Evolutionary conservation across 2,113 vertebrate genomes (phyloP), one percentile per base, ranked within the genome.

Genomic region (Abramis brama): DNA sequence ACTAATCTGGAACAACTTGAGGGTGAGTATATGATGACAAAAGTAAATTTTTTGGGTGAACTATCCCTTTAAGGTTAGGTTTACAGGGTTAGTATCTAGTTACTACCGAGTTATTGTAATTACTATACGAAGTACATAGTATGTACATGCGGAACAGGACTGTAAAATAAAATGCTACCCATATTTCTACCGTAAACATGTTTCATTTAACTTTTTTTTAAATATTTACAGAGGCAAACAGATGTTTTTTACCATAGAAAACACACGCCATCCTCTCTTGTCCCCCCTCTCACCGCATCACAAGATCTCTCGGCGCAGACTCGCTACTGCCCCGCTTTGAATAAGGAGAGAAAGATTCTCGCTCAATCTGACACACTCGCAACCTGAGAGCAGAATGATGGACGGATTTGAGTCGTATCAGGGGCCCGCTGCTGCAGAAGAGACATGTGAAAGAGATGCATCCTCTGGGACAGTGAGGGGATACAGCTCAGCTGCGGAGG

Each of bases 201-300:
- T 33, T 45, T 36, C 13, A 83, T 75, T 25, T 21, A 52, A 52
- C 8, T 39, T 52, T 47, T 15, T 3, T 8, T n/a, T 84, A n/a
- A n/a, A 6, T 39, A n/a, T 45, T 66, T 80, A n/a, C 64, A 45
- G 45, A 75, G 45, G 47, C 80, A 87, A 87, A 45, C 78, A 79
- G 45, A 74, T n/a, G 21, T 33, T n/a, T 17, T 80, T n/a, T 12
- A 10, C 27, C 59, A 55, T 10, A 85, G n/a, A n/a, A n/a, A n/a
- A 43, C 30, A 70, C 59, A 52, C 21, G 2, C 30, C 76, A 79
- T 64, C 17, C 30, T 9, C 27, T 66, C 4, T 45, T 79, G 70
- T 64, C 30, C 55, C 43, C 52, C 13, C 27, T 39, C 47, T 52
- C 33, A 62, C 82, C 17, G 15, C 11, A 9, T 21, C 27, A 19